Base-by-base conservation (phyloP, 64 coral and sea anemone genomes). In the Actinia equina region DNA sequence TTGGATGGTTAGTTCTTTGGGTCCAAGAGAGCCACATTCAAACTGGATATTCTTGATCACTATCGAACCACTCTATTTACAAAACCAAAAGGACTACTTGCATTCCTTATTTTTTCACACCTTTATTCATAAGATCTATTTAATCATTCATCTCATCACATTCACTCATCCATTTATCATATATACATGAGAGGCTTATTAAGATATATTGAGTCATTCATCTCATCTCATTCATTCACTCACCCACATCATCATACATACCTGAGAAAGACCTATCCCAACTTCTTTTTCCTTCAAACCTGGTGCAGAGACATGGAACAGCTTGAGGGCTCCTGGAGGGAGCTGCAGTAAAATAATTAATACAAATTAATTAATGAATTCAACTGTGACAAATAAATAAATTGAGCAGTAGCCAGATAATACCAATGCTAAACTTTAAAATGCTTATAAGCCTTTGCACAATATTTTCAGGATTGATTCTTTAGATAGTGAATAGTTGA, bases 31-130 rank as follows among this genome's bases (percentile, higher is more conserved):
- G 17, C 92, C 92, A 83, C 92, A 86, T 56, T 94, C 92, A 91
- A 98, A 98, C 43, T 92, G 89, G 49, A 98, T 92, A 49, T 98
- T 98, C 80, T 94, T 98, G 77, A 98, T 92, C 13, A 94, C 89
- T 43, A 98, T 89, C 58, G 86, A 89, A 2, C 92, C 92, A 83
- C 92, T 92, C 95, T 98, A 77, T n/a, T 37, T 86, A 20, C 59
- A 18, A 45, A 64, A 79, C 4, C 62, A 65, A 22, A 65, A 0
- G 55, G 6, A 13, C 11, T 0, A 14, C 55, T 4, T 4, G 7
- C 15, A 57, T 57, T 7, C 13, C 2, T 57, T 57, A 65, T 14
- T 65, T 20, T 25, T 9, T 22, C n/a, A n/a, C 7, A 65, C 20
- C 0, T n/a, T 65, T 8, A n/a, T 25, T 7, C 62, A 65, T 7